These are phyloP conservation scores for Apistogramma diplotaenia DNA, from an alignment of 2,113 vertebrate genomes.

Conservation along the genomic window DNA sequence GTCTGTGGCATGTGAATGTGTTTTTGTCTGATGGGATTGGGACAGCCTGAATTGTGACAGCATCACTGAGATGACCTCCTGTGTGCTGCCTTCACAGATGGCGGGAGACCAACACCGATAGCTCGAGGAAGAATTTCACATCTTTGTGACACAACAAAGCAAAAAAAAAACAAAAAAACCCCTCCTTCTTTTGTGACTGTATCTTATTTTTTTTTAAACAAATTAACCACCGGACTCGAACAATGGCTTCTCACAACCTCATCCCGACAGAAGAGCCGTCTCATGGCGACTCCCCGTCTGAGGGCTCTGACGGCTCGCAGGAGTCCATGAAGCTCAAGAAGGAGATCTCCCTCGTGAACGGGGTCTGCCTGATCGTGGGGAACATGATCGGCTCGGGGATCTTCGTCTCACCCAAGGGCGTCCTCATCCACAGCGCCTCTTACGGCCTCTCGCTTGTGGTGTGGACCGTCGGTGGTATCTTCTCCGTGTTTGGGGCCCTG, in stretches of 20 bases:
- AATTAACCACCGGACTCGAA: not conserved
- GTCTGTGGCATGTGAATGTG: conserved; percentile 14
- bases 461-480: conserved; percentile 87
- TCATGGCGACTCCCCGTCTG: conserved; percentile 28
- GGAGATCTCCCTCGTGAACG: conserved; percentile 90
- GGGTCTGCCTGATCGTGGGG: conserved; percentile 90
- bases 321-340: conserved; percentile 87
- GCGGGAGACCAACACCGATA: conserved; percentile 51
- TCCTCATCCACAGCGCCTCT: conserved; percentile 87
- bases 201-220: not conserved
- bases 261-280: conserved; percentile 58
- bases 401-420: conserved; percentile 92
- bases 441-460: conserved; percentile 87
- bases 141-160: not conserved
- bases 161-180: not conserved
- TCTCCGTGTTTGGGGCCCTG: conserved; percentile 89
- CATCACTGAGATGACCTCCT: conserved; percentile 21
- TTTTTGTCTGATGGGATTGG: conserved; percentile 11
- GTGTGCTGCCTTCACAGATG: conserved; percentile 65
- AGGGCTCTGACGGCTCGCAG: not conserved
- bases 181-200: not conserved
- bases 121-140: not conserved
- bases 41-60: conserved; percentile 20
- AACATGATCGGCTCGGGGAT: conserved; percentile 96
- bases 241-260: conserved; percentile 78